phyloP scores from a whole-genome alignment of 2,888 invertebrate species.

The Dione juno region DNA sequence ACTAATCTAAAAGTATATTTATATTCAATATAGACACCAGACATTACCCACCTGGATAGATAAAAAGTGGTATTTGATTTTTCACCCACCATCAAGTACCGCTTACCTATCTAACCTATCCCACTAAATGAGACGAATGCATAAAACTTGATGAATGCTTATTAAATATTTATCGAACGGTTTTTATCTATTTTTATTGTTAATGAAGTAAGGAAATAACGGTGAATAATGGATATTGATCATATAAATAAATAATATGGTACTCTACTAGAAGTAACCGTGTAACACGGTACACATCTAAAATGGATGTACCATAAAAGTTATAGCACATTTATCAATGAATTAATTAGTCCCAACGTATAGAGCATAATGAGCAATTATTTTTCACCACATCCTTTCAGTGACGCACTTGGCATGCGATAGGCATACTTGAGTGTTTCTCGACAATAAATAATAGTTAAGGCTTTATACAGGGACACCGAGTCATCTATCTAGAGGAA shows the following conservation, averaged over 20 bases:
- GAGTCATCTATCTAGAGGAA: constrained; percentile 56
- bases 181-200: too few species aligned
- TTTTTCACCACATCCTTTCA: constrained; percentile 49
- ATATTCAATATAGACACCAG: too few species aligned
- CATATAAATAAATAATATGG: neutral
- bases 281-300: neutral
- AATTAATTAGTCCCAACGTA: constrained; percentile 20
- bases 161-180: too few species aligned
- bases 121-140: too few species aligned
- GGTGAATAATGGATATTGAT: neutral
- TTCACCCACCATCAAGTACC: too few species aligned
- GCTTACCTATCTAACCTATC: too few species aligned
- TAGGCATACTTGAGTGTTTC: constrained; percentile 53
- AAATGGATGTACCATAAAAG: constrained; percentile 10
- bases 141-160: too few species aligned
- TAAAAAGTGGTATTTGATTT: too few species aligned
- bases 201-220: too few species aligned
- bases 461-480: constrained; percentile 49
- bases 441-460: constrained; percentile 52
- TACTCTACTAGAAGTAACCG: neutral
- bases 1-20: too few species aligned
- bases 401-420: constrained; percentile 51
- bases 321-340: constrained; percentile 14
- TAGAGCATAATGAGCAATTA: constrained; percentile 51
- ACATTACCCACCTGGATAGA: too few species aligned